A percentile compares a stretch with the other conserved stretches of the same genome.
Conservation (phyloP, 2,888 invertebrate genomes). For the Nowickia ferox region DNA sequence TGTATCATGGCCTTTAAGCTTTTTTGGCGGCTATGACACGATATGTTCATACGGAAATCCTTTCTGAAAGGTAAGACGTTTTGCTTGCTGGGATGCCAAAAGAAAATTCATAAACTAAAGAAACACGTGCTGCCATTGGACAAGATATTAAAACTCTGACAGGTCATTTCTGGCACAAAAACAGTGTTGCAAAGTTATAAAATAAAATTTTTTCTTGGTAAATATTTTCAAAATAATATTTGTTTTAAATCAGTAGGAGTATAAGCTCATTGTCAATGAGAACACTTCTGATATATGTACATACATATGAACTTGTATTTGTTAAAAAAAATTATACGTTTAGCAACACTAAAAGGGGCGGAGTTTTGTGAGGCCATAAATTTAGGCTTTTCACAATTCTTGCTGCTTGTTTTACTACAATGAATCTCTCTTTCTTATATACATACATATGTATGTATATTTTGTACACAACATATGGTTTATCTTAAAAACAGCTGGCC, state of each 20-base stretch:
- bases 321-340: slow-evolving; percentile 15
- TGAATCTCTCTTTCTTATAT: slow-evolving; percentile 29
- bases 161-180: slow-evolving; percentile 6
- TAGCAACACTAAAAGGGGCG: slow-evolving; percentile 66
- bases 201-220: no score
- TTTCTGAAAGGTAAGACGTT: background rate
- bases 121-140: slow-evolving; percentile 58
- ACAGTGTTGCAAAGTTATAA: slow-evolving; percentile 44
- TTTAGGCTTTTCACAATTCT: slow-evolving; percentile 6
- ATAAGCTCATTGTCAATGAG: background rate
- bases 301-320: background rate
- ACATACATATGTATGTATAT: no score
- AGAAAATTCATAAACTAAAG: slow-evolving; percentile 28
- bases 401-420: background rate
- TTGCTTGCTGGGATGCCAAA: slow-evolving; percentile 33
- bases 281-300: background rate
- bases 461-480: slow-evolving; percentile 63
- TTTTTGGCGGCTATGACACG: no score
- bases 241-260: background rate
- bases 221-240: background rate
- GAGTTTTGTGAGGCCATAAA: slow-evolving; percentile 56
- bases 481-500: slow-evolving; percentile 62
- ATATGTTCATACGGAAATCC: background rate
- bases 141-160: slow-evolving; percentile 17
- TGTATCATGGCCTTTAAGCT: no score